Conservation (phyloP, 2,888 invertebrate genomes). For the Trissolcus brochymenae region DNA sequence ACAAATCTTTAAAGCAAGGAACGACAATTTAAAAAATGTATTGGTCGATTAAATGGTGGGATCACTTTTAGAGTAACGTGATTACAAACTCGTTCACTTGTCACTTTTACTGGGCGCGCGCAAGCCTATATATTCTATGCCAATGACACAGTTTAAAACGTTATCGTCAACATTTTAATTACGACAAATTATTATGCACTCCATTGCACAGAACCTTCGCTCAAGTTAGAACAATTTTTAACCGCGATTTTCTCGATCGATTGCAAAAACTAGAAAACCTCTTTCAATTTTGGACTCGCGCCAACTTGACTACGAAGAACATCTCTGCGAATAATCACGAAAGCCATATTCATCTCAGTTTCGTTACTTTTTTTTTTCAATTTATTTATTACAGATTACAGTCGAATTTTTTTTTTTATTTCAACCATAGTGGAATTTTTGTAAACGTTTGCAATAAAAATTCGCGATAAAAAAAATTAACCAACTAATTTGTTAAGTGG, state of each 20-base stretch:
- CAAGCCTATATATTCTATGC: slow-evolving; percentile 11
- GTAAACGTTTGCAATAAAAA: not conserved
- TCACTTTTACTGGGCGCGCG: slow-evolving; percentile 26
- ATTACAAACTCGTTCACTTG: slow-evolving; percentile 42
- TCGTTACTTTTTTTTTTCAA: not conserved
- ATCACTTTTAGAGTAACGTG: slow-evolving; percentile 43
- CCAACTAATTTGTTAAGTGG: too few relatives aligned
- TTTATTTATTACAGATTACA: not conserved
- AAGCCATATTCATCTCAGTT: not conserved
- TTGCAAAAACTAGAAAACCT: not conserved
- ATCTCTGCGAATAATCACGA: not conserved
- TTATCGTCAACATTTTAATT: slow-evolving; percentile 29
- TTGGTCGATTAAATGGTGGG: slow-evolving; percentile 63
- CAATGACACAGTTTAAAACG: slow-evolving; percentile 31
- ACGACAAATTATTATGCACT: slow-evolving; percentile 19
- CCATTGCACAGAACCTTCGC: slow-evolving; percentile 8
- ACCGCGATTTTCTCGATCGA: not conserved
- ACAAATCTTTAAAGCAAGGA: too few relatives aligned
- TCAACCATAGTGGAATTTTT: not conserved
- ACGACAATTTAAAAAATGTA: slow-evolving; percentile 61
- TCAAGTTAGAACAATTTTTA: slow-evolving; percentile 7
- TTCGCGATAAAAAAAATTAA: too few relatives aligned
- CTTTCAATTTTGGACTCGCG: not conserved
- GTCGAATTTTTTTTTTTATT: not conserved
- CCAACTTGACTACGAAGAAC: not conserved